Base-by-base conservation (phyloP, 2,113 vertebrate species). In the Chrysochloris asiatica region DNA sequence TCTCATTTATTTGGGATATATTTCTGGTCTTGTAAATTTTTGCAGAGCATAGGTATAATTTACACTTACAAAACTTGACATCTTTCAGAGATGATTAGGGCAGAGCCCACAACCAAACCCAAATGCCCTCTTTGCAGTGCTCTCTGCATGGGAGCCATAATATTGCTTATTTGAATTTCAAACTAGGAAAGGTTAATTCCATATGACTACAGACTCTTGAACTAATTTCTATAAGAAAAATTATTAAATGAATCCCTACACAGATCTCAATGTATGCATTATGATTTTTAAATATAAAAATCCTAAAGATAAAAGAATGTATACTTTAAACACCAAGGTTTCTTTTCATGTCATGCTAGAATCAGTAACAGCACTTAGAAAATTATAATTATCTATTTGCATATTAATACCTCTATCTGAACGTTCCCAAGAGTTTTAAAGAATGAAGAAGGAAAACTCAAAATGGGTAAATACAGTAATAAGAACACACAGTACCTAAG, bases 401-500 rank as follows among this genome's bases (percentile, higher is more conserved):
- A 87, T 79, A 69, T 83, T 38, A 83, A 63, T 81, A 41, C 13
- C 59, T 10, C 26, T 85, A 81, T 50, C 52, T 61, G 48, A 93
- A 78, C 21, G 61, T 87, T 90, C 19, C 50, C 6, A 76, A 56
- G n/a, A 61, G 41, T 88, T 83, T 65, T 41, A 92, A 80, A 86
- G 72, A 82, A 41, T 54, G 22, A 84, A 48, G 28, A 83, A 83
- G 12, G 24, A 72, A 88, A 77, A 52, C 7, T 83, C 10, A 77
- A 85, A 71, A 81, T 83, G n/a, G 38, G 24, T 95, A 95, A 94
- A 88, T 83, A 90, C 43, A 88, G n/a, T 71, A 88, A 77, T 87
- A 92, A 73, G 86, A 94, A 89, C 22, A 84, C 78, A 16, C 52
- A 67, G 73, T 93, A 81, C 52, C 59, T 36, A 89, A 16, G 45